Conservation (phyloP, 2,888 invertebrate species). For the Odontocerum albicorne region DNA sequence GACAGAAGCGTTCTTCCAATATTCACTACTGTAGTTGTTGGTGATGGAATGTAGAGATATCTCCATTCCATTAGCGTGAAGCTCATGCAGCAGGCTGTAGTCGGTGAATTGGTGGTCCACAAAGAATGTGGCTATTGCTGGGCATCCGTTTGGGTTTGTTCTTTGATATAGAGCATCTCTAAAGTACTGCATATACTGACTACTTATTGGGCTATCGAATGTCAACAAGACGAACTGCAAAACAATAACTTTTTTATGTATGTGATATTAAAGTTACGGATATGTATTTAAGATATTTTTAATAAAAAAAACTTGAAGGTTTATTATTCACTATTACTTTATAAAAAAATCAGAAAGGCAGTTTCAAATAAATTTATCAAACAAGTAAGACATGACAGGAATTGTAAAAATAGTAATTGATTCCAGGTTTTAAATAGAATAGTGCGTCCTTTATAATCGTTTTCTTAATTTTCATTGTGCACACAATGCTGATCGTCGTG, state of each 20-base stretch:
- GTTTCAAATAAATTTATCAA: too few relatives aligned
- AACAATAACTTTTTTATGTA: neutral
- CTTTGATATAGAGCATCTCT: constrained; percentile 53
- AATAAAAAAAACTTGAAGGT: too few relatives aligned
- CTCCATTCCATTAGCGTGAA: constrained; percentile 63
- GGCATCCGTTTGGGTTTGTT: constrained; percentile 66
- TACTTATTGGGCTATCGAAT: constrained; percentile 66
- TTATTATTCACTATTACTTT: too few relatives aligned
- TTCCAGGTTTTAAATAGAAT: too few relatives aligned
- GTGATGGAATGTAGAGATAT: constrained; percentile 71
- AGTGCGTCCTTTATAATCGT: too few relatives aligned
- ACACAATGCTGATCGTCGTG: too few relatives aligned
- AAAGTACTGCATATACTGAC: constrained; percentile 58
- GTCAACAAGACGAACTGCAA: constrained; percentile 67
- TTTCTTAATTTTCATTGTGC: too few relatives aligned
- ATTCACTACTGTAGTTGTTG: constrained; percentile 56
- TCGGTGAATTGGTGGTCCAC: constrained; percentile 74
- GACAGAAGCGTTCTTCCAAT: constrained; percentile 60
- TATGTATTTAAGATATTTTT: too few relatives aligned
- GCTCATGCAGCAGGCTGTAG: constrained; percentile 62
- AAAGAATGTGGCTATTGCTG: constrained; percentile 67
- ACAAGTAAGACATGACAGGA: too few relatives aligned
- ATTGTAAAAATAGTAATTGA: too few relatives aligned
- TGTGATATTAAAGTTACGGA: too few relatives aligned
- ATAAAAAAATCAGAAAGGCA: too few relatives aligned